Evolutionary conservation across 2,797 vertebrate species (phyloP).

Genomic region (Menidia menidia): DNA sequence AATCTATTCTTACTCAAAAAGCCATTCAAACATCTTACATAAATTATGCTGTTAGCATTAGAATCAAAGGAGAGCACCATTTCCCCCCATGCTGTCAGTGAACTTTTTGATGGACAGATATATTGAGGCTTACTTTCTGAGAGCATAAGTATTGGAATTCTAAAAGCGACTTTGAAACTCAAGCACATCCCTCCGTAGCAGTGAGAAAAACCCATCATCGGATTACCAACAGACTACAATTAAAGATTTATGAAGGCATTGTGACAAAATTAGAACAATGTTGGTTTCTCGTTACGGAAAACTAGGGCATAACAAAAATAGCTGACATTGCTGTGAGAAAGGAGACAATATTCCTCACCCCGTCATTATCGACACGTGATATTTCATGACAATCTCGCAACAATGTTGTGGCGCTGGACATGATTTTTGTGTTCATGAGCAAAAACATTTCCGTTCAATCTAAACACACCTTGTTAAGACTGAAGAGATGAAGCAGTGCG

Average conservation of each 20-base stretch:
- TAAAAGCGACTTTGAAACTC: constrained; percentile 64
- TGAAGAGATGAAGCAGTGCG: not conserved
- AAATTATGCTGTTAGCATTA: constrained; percentile 88
- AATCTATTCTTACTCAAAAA: constrained; percentile 85
- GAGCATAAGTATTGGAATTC: constrained; percentile 69
- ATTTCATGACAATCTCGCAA: not conserved
- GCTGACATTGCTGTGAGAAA: constrained; percentile 1
- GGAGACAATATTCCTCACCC: not conserved
- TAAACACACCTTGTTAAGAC: not conserved
- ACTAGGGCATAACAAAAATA: constrained; percentile 10
- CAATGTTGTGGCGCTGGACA: not conserved
- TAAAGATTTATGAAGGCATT: constrained; percentile 28
- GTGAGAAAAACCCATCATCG: constrained; percentile 28
- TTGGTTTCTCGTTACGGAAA: constrained; percentile 8
- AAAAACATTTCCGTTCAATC: not conserved
- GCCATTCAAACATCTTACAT: constrained; percentile 86
- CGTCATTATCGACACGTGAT: not conserved
- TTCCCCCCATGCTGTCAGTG: constrained; percentile 70
- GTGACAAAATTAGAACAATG: constrained; percentile 19
- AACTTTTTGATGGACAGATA: constrained; percentile 81
- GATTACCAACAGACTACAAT: constrained; percentile 25
- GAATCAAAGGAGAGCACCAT: constrained; percentile 81
- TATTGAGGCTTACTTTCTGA: constrained; percentile 61
- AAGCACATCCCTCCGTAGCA: constrained; percentile 43
- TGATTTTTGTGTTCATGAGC: not conserved